phyloP scores from a whole-genome alignment of 2,797 vertebrate species.

The Propithecus perrieri region DNA sequence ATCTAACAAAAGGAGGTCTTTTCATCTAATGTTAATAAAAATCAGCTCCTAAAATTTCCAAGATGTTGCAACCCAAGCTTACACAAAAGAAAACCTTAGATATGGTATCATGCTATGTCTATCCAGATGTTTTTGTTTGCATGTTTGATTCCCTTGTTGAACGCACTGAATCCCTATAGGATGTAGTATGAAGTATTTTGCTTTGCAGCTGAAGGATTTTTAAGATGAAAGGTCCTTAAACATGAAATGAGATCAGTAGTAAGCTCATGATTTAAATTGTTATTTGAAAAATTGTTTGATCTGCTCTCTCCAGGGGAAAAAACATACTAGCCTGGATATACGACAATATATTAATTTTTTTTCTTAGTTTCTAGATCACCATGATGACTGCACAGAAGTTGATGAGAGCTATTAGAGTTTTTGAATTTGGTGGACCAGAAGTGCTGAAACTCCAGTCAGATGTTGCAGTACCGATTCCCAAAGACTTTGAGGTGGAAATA shows the following conservation, averaged over 20 bases:
- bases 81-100: not conserved
- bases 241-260: constrained; percentile 58
- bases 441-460: constrained; percentile 89
- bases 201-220: constrained; percentile 64
- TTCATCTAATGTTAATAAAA: constrained; percentile 39
- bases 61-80: not conserved
- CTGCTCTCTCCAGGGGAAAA: not conserved
- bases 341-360: constrained; percentile 40
- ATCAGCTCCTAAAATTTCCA: constrained; percentile 22
- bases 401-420: constrained; percentile 93
- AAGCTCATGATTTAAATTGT: constrained; percentile 58
- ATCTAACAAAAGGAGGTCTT: not conserved
- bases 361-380: not conserved
- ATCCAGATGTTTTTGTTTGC: constrained; percentile 65
- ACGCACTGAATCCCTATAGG: not conserved
- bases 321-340: constrained; percentile 33
- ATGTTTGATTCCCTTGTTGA: constrained; percentile 45
- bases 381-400: constrained; percentile 86
- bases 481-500: constrained; percentile 88
- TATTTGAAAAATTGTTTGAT: constrained; percentile 66
- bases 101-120: not conserved
- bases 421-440: constrained; percentile 92
- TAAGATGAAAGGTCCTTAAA: constrained; percentile 51
- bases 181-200: constrained; percentile 23
- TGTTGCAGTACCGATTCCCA: constrained; percentile 87